phyloP scores from a whole-genome alignment of 2,888 invertebrate species.

The Agrotis puta region DNA sequence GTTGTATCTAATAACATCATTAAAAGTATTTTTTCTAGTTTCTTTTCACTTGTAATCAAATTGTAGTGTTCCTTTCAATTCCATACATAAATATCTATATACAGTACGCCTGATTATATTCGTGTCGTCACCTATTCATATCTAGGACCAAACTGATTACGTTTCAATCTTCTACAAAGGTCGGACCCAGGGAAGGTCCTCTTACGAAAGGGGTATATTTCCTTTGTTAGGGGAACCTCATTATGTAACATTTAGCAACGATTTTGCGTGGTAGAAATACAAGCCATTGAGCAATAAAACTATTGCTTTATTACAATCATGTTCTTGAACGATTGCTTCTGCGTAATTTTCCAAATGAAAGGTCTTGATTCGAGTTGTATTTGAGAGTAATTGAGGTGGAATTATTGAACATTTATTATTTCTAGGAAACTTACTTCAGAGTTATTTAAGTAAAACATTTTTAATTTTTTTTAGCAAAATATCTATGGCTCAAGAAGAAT shows the following conservation, averaged over 20 bases:
- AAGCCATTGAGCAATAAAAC: not conserved
- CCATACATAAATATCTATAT: conserved; percentile 16
- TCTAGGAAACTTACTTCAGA: not conserved
- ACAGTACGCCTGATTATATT: conserved; percentile 14
- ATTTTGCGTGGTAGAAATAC: conserved; percentile 4
- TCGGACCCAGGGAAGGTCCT: conserved; percentile 28
- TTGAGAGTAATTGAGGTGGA: not conserved
- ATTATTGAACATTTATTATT: not conserved
- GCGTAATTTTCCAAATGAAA: not conserved
- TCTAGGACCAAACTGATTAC: conserved; percentile 56
- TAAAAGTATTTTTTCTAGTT: not conserved
- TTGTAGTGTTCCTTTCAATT: conserved; percentile 18
- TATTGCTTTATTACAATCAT: conserved; percentile 3
- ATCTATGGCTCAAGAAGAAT: not conserved
- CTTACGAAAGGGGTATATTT: conserved; percentile 12
- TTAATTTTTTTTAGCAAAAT: not conserved
- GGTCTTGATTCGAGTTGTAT: not conserved
- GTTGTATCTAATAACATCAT: not conserved
- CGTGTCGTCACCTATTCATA: conserved; percentile 42
- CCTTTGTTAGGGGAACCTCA: conserved; percentile 3
- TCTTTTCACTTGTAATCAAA: conserved; percentile 2
- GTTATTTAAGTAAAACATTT: not conserved
- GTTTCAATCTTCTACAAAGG: conserved; percentile 26
- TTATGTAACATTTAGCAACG: conserved; percentile 15
- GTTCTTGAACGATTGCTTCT: not conserved